Conservation (phyloP, 2,797 vertebrate genomes). For the Syngnathus acus region DNA sequence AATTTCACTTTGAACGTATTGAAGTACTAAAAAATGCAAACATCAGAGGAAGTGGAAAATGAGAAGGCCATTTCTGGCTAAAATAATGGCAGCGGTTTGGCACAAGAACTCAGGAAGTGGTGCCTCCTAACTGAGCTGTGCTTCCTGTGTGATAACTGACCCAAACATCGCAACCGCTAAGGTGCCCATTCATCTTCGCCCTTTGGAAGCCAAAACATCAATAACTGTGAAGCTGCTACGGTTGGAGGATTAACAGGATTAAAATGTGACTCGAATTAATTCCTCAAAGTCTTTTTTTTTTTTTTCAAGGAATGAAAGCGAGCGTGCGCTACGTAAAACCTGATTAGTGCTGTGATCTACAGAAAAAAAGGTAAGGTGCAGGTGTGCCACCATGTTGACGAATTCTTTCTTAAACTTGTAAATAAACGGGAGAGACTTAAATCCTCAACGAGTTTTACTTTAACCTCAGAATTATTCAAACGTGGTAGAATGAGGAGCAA, state of each 20-base stretch:
- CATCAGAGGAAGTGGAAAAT: conserved; percentile 40
- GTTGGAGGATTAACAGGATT: conserved; percentile 29
- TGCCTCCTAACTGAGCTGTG: conserved; percentile 61
- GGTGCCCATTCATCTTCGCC: conserved; percentile 5
- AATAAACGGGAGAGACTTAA: neutral
- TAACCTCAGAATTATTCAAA: conserved; percentile 7
- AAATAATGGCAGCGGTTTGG: conserved; percentile 50
- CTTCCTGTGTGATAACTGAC: conserved; percentile 69
- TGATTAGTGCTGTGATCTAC: conserved; percentile 12
- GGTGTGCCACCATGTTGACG: conserved; percentile 11
- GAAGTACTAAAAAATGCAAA: conserved; percentile 15
- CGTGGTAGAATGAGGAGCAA: neutral
- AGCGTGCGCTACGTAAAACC: conserved; percentile 1
- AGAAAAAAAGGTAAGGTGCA: conserved; percentile 25
- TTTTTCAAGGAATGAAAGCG: neutral
- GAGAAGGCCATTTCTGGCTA: conserved; percentile 38
- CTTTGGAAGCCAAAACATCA: conserved; percentile 12
- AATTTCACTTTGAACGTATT: neutral
- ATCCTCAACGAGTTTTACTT: neutral
- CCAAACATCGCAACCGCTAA: conserved; percentile 30
- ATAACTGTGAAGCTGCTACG: neutral
- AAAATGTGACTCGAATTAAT: conserved; percentile 19
- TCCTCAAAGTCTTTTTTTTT: conserved; percentile 4
- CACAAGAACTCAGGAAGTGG: conserved; percentile 55
- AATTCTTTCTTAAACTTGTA: conserved; percentile 11